Evolutionary conservation across 1,140 invertebrate species (phyloP).

Genomic region (Ostrea denselamellosa): DNA sequence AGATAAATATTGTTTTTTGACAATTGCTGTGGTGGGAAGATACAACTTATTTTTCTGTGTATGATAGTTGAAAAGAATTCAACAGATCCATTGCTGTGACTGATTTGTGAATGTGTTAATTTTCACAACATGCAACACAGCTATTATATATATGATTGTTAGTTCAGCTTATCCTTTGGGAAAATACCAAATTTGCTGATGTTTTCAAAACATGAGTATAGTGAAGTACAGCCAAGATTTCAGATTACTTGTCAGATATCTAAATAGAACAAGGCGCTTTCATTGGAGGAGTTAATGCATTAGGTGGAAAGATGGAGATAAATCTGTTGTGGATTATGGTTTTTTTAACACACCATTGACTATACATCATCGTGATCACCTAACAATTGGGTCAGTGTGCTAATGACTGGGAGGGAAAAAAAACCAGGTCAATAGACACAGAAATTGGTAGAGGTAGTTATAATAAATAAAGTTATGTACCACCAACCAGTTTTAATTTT

Average conservation of each 20-base stretch:
- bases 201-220: not conserved
- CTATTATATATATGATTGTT: not conserved
- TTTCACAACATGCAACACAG: not conserved
- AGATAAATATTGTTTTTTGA: not conserved
- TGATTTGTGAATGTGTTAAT: no score
- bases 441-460: not conserved
- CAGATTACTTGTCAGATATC: not conserved
- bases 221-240: not conserved
- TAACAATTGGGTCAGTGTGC: not conserved
- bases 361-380: not conserved
- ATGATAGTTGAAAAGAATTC: not conserved
- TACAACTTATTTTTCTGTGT: not conserved
- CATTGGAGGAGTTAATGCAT: not conserved
- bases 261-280: not conserved
- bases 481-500: no score
- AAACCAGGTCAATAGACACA: slow-evolving; percentile 2
- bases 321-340: not conserved
- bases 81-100: not conserved
- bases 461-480: no score
- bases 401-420: not conserved
- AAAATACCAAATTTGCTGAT: not conserved
- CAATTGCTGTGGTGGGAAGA: not conserved
- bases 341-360: not conserved
- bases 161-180: no score
- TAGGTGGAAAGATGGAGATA: not conserved